Evolutionary conservation across 1,140 invertebrate genomes (phyloP).

Genomic region (Leptoteleia sp.): DNA sequence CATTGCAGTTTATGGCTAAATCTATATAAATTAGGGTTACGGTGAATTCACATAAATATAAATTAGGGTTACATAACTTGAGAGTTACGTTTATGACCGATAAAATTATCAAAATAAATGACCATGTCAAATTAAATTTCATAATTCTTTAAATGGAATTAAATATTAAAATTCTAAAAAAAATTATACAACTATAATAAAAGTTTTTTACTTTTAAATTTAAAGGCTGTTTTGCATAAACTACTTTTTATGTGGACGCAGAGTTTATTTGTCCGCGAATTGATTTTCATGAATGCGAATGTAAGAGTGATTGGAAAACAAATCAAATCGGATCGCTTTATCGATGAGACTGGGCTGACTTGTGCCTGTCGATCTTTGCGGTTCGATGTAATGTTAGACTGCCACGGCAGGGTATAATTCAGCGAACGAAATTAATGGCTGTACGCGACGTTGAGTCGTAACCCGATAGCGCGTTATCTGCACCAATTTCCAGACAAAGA

Average conservation of each 20-base stretch:
- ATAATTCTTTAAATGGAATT: too few species aligned
- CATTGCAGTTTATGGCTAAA: constrained; percentile 8
- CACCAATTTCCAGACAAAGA: constrained; percentile 18
- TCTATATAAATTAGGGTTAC: constrained; percentile 23
- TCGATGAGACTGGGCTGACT: constrained; percentile 5
- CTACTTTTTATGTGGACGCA: constrained; percentile 21
- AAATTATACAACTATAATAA: too few species aligned
- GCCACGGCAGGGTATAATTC: constrained; percentile 25
- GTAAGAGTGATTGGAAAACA: constrained; percentile 9
- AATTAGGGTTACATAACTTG: constrained; percentile 12
- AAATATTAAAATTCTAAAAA: too few species aligned
- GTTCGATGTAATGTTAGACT: constrained; percentile 1
- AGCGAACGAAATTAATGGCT: constrained; percentile 41
- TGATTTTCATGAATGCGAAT: constrained; percentile 15
- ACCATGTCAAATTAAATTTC: too few species aligned
- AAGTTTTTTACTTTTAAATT: constrained; percentile 11
- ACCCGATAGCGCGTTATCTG: constrained; percentile 45
- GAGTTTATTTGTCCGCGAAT: constrained; percentile 12
- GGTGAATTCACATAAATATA: background rate
- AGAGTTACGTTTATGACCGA: constrained; percentile 4
- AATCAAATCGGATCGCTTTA: constrained; percentile 17
- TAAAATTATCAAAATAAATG: too few species aligned
- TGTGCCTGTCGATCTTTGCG: constrained; percentile 11
- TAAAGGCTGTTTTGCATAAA: constrained; percentile 35
- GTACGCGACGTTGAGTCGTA: constrained; percentile 17